phyloP scores from a whole-genome alignment of 92 coral and sea anemone species.

The Phenganax stokvisi region DNA sequence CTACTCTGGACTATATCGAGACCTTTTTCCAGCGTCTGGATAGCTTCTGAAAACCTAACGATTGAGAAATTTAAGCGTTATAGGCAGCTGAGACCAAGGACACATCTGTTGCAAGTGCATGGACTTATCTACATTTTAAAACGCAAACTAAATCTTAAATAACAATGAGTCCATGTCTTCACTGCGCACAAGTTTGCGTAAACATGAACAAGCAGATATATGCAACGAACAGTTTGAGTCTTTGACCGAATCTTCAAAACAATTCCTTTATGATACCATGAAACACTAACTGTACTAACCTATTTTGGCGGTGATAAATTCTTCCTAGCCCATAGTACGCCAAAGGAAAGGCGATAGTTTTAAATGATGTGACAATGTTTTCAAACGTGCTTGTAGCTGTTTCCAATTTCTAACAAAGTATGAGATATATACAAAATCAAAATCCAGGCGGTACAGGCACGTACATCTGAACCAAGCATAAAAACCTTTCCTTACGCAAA shows the following conservation, averaged over 20 bases:
- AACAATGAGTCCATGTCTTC: too few species aligned
- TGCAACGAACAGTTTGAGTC: background rate
- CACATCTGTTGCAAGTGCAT: too few species aligned
- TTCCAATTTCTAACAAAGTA: constrained; percentile 60
- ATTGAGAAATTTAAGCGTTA: background rate
- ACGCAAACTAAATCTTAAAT: too few species aligned
- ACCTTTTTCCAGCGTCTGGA: constrained; percentile 70
- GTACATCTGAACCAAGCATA: too few species aligned
- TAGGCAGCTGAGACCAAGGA: too few species aligned
- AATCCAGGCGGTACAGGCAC: too few species aligned
- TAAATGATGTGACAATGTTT: constrained; percentile 55
- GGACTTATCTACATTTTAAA: background rate
- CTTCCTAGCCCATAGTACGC: constrained; percentile 81
- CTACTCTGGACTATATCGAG: constrained; percentile 55
- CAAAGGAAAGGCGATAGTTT: constrained; percentile 69
- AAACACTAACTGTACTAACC: constrained; percentile 42
- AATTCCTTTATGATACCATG: background rate
- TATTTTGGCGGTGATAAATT: constrained; percentile 78
- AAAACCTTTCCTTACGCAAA: too few species aligned
- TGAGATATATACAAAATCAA: background rate
- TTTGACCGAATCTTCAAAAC: background rate
- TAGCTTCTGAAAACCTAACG: constrained; percentile 74
- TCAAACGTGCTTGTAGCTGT: constrained; percentile 66
- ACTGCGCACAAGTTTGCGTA: too few species aligned
- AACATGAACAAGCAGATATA: background rate